Base-by-base conservation (phyloP, 2,797 vertebrate genomes). In the Apogon talboti region DNA sequence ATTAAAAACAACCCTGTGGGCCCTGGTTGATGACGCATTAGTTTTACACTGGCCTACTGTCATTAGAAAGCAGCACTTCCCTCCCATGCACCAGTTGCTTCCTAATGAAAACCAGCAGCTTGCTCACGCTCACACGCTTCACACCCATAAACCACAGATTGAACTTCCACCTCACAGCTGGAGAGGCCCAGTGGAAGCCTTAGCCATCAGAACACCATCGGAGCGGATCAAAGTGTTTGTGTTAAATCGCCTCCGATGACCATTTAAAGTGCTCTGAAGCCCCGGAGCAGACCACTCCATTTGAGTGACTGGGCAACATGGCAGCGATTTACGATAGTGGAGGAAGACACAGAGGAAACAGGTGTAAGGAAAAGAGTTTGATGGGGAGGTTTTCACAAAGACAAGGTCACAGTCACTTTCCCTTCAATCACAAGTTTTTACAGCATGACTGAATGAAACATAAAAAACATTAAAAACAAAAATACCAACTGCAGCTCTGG, bases 101-200 rank as follows among this genome's bases (percentile, higher is more conserved):
- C 54, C 21, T 81, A 84, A 84, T 84, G 82, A 84, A 71, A 83
- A 80, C 45, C 71, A 74, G 66, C 48, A 33, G 76, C 55, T 56
- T 54, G 35, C 60, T 68, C 58, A 52, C 65, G 54, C 58, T 61
- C 45, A 42, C 50, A 56, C 33, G 8, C 74, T 45, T 78, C 59
- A 43, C 53, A 59, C 62, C 70, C 58, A 78, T 66, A 81, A 84
- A 78, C 33, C 54, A 70, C 37, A 45, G 66, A 72, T 62, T 7
- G 1, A 71, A 59, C 46, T 21, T 72, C 55, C 59, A 73, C 63
- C 42, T 59, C 16, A 0, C 74, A 62, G 62, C 66, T 75, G 68
- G 76, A 66, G 44, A 64, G 59, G 66, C 53, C 48, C 66, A 60
- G 51, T 1, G 3, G 66, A 79, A 63, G 49, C 62, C 72, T 80